Percentiles rank a stretch among this genome's conserved stretches.
phyloP scores from a whole-genome alignment of 2,888 invertebrate species.

The Leucoma salicis region DNA sequence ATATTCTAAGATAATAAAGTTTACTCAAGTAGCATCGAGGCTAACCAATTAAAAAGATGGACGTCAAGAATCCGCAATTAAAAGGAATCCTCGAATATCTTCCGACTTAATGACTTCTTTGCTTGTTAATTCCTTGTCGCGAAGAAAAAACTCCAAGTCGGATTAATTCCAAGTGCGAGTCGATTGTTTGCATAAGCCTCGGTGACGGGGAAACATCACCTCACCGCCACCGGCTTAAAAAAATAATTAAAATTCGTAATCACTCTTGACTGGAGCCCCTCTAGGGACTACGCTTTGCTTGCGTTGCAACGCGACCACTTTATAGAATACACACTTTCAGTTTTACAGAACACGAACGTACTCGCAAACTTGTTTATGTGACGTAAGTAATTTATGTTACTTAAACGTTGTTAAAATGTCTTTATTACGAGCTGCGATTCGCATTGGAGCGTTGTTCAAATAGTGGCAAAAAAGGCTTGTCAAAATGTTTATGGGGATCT shows the following conservation, averaged over 20 bases:
- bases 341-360: conserved; percentile 45
- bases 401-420: conserved; percentile 59
- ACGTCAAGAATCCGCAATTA: conserved; percentile 78
- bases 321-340: conserved; percentile 39
- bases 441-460: conserved; percentile 50
- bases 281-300: conserved; percentile 54
- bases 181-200: conserved; percentile 82
- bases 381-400: conserved; percentile 52
- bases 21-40: conserved; percentile 64
- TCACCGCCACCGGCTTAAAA: conserved; percentile 81
- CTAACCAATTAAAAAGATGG: conserved; percentile 77
- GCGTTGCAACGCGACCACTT: conserved; percentile 45
- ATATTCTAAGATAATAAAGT: conserved; percentile 56
- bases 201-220: conserved; percentile 77
- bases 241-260: conserved; percentile 83
- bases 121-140: conserved; percentile 82
- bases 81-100: conserved; percentile 79
- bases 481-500: conserved; percentile 68
- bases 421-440: conserved; percentile 58
- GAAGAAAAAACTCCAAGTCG: conserved; percentile 73
- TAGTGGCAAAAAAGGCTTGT: conserved; percentile 61
- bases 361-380: conserved; percentile 54
- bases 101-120: conserved; percentile 81
- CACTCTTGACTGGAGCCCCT: conserved; percentile 78
- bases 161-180: conserved; percentile 82